A percentile compares a stretch with the other conserved stretches of the same genome.
Conservation (phyloP, 2,113 vertebrate genomes). For the Morone chrysops region DNA sequence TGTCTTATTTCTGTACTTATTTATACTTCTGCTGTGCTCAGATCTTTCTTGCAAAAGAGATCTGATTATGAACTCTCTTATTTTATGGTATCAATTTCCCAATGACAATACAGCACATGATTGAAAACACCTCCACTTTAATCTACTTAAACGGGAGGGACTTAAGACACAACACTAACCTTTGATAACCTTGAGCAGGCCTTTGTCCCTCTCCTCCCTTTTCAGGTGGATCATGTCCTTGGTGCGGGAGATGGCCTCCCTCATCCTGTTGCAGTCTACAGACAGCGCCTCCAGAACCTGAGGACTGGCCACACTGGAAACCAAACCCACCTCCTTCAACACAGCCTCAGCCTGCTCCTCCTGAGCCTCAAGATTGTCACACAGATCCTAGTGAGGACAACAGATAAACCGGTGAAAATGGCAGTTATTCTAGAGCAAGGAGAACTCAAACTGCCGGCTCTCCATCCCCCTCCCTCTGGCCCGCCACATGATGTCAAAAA, state of each 20-base stretch:
- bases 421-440: no score
- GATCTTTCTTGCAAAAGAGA: not conserved
- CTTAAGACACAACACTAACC: conserved; percentile 78
- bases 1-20: no score
- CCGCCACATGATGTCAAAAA: no score
- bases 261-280: conserved; percentile 77
- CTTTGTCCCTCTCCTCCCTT: conserved; percentile 89
- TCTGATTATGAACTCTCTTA: not conserved
- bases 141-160: not conserved
- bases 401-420: not conserved
- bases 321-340: conserved; percentile 86
- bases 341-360: conserved; percentile 86
- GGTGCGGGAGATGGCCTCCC: conserved; percentile 82
- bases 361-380: conserved; percentile 88
- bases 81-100: no score
- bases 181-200: conserved; percentile 84
- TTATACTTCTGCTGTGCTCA: no score
- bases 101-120: no score
- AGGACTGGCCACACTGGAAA: conserved; percentile 84
- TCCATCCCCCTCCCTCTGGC: no score
- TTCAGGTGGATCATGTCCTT: conserved; percentile 89
- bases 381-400: conserved; percentile 83
- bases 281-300: conserved; percentile 87
- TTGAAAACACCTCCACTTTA: no score
- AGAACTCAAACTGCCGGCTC: not conserved